Evolutionary conservation across 2,888 invertebrate species (phyloP).

Genomic region (Chrysolina haemoptera): DNA sequence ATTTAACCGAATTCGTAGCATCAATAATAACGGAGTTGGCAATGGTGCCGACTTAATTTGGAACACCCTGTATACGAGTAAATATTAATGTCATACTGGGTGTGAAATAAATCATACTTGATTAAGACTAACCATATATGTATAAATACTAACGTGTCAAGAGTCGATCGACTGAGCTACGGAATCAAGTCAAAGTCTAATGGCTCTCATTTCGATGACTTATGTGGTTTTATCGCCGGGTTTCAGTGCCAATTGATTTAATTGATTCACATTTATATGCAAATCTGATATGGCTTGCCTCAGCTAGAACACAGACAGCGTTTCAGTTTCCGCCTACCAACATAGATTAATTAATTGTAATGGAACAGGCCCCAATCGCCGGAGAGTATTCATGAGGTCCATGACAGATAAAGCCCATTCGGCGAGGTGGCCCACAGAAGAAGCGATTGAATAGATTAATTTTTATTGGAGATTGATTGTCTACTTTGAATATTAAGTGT

Average conservation of each 20-base stretch:
- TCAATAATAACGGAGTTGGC: no score
- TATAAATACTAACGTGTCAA: conserved; percentile 8
- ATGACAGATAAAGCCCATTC: not conserved
- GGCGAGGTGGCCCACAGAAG: not conserved
- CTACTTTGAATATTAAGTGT: not conserved
- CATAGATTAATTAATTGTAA: not conserved
- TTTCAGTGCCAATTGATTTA: conserved; percentile 45
- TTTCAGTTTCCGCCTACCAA: not conserved
- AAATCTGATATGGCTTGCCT: conserved; percentile 27
- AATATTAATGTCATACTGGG: not conserved
- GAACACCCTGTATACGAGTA: not conserved
- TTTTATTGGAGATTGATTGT: conserved; percentile 12
- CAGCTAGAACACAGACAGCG: conserved; percentile 8
- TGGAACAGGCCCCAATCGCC: not conserved
- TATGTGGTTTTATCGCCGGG: conserved; percentile 42
- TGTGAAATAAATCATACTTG: conserved; percentile 8
- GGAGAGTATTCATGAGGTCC: not conserved
- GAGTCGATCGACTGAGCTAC: not conserved
- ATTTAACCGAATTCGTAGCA: no score
- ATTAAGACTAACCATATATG: not conserved
- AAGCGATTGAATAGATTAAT: not conserved
- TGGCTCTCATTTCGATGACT: conserved; percentile 14
- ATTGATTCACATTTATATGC: conserved; percentile 48
- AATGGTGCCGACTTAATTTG: no score
- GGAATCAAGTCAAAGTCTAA: conserved; percentile 4